Conservation (phyloP, 1,140 invertebrate genomes). For the Orius laevigatus region DNA sequence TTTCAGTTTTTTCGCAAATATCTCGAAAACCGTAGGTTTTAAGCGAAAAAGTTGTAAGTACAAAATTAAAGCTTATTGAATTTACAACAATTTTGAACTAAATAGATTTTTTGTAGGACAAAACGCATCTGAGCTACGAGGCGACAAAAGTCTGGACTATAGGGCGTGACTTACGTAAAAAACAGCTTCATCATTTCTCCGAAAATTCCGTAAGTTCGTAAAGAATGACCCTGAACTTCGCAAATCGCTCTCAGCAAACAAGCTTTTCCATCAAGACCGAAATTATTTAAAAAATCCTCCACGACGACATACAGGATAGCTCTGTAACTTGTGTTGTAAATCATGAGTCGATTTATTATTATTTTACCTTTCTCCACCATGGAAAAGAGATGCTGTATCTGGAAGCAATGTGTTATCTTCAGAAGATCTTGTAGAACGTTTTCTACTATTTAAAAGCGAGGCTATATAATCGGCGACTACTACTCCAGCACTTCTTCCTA, state of each 20-base stretch:
- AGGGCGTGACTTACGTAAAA: conserved; percentile 45
- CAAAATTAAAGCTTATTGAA: too few species aligned
- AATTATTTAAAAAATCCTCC: conserved; percentile 56
- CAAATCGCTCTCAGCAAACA: conserved; percentile 68
- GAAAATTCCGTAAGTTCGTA: conserved; percentile 57
- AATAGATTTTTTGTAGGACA: too few species aligned
- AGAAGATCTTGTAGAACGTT: conserved; percentile 29
- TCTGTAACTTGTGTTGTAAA: conserved; percentile 26
- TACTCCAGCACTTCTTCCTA: conserved; percentile 47
- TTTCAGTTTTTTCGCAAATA: too few species aligned
- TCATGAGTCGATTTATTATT: too few species aligned
- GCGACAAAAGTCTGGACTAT: neutral
- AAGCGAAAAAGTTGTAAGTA: too few species aligned
- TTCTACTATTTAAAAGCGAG: conserved; percentile 43
- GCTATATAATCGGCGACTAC: conserved; percentile 53
- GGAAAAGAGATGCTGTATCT: conserved; percentile 29
- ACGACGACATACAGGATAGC: conserved; percentile 54
- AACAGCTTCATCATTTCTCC: conserved; percentile 66
- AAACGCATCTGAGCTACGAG: neutral
- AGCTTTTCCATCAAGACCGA: conserved; percentile 62
- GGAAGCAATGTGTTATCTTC: conserved; percentile 23
- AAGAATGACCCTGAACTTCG: conserved; percentile 56
- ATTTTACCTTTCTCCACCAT: conserved; percentile 53
- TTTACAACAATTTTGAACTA: too few species aligned
- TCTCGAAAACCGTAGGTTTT: too few species aligned